Conservation (phyloP, 2,113 vertebrate genomes). For the Vireo altiloquus region DNA sequence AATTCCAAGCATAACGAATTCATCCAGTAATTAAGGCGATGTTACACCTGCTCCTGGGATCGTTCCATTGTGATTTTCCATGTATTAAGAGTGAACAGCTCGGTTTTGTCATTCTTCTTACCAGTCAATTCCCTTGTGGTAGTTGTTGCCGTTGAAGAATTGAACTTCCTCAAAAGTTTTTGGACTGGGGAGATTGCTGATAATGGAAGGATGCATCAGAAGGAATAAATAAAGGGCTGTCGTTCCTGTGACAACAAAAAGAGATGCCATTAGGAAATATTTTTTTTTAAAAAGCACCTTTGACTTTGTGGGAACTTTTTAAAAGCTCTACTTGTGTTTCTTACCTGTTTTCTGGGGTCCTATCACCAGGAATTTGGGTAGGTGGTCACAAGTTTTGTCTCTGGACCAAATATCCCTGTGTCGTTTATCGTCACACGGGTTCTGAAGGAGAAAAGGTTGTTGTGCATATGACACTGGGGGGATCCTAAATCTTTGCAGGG, state of each 20-base stretch:
- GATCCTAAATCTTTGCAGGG: neutral
- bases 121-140: conserved; percentile 98
- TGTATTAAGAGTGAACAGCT: conserved; percentile 17
- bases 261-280: neutral
- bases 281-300: neutral
- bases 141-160: conserved; percentile 98
- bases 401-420: conserved; percentile 84
- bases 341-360: conserved; percentile 84
- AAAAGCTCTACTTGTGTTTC: neutral
- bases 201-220: conserved; percentile 95
- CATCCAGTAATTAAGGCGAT: conserved; percentile 39
- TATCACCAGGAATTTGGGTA: conserved; percentile 81
- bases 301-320: neutral
- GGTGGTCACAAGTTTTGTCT: conserved; percentile 79
- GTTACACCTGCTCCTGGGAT: conserved; percentile 40
- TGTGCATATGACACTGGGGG: neutral
- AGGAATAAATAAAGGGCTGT: conserved; percentile 98
- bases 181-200: conserved; percentile 91
- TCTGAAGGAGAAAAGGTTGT: conserved; percentile 47
- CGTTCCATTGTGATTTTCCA: conserved; percentile 16
- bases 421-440: conserved; percentile 80
- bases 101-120: conserved; percentile 68
- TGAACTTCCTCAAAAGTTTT: conserved; percentile 98
- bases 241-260: conserved; percentile 80
- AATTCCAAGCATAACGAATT: conserved; percentile 42